Percentiles rank a stretch among this genome's conserved stretches.
Conservation (phyloP, 1,140 invertebrate species). For the Dendroctonus valens region DNA sequence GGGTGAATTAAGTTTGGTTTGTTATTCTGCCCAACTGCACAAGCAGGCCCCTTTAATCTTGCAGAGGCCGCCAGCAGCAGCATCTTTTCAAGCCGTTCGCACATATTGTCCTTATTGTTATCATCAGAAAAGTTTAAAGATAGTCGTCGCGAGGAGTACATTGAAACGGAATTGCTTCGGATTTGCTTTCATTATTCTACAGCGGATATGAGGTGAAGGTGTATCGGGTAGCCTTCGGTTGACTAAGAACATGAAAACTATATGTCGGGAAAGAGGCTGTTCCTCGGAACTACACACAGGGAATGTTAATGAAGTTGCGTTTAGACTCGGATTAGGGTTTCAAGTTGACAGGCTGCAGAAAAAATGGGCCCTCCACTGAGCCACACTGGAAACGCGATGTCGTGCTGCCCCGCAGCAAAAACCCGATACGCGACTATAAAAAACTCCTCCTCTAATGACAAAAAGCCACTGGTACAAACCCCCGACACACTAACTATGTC, state of each 20-base stretch:
- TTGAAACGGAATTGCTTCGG: slow-evolving; percentile 24
- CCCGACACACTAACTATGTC: slow-evolving; percentile 22
- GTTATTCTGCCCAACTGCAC: slow-evolving; percentile 47
- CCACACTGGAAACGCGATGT: too few relatives aligned
- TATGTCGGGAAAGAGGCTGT: too few relatives aligned
- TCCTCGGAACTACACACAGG: too few relatives aligned
- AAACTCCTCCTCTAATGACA: neutral
- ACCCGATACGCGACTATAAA: neutral
- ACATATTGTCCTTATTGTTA: slow-evolving; percentile 33
- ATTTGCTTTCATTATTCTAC: slow-evolving; percentile 25
- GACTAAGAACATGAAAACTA: too few relatives aligned
- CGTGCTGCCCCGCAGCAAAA: too few relatives aligned
- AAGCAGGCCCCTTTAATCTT: slow-evolving; percentile 13
- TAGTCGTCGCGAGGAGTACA: slow-evolving; percentile 23
- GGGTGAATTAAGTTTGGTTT: slow-evolving; percentile 45
- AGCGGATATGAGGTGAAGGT: neutral
- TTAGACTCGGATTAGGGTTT: too few relatives aligned
- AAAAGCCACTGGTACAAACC: slow-evolving; percentile 18
- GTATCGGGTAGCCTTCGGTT: too few relatives aligned
- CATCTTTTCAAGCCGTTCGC: slow-evolving; percentile 17
- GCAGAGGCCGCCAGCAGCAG: slow-evolving; percentile 7
- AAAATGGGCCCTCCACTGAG: too few relatives aligned
- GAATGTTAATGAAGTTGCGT: too few relatives aligned
- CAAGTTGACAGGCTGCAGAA: too few relatives aligned
- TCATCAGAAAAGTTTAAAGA: slow-evolving; percentile 28